A percentile compares a stretch with the other conserved stretches of the same genome.
phyloP scores from a whole-genome alignment of 2,797 vertebrate species.

The Peromyscus aztecus region DNA sequence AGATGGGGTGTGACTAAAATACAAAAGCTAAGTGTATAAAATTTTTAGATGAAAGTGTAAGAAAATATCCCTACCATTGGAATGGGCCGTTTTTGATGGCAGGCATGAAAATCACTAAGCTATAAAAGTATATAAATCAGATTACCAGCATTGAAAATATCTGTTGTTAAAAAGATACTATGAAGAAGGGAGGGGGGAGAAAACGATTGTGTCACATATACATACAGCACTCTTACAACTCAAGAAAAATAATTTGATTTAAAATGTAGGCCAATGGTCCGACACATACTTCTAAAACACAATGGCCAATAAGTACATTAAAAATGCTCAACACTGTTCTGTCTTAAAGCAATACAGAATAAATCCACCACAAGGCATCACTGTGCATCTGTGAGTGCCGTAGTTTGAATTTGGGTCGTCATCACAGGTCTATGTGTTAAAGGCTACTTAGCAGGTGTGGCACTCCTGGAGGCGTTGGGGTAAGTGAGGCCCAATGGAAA shows the following conservation, averaged over 20 bases:
- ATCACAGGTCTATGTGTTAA: not conserved
- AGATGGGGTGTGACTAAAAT: not conserved
- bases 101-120: not conserved
- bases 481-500: not conserved
- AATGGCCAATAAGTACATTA: not conserved
- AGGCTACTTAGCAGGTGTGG: not conserved
- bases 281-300: not conserved
- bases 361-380: not conserved
- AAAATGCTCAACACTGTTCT: not conserved
- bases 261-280: constrained; percentile 1
- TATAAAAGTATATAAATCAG: not conserved
- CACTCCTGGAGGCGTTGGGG: not conserved
- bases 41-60: not conserved
- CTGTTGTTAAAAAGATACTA: not conserved
- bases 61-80: not conserved
- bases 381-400: not conserved
- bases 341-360: not conserved
- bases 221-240: not conserved
- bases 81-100: not conserved
- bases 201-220: not conserved
- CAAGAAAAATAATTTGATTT: constrained; percentile 12
- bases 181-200: not conserved
- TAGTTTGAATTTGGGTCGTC: not conserved
- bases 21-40: not conserved
- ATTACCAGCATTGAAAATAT: not conserved